phyloP scores from a whole-genome alignment of 1,140 invertebrate species.

The Spodoptera frugiperda region DNA sequence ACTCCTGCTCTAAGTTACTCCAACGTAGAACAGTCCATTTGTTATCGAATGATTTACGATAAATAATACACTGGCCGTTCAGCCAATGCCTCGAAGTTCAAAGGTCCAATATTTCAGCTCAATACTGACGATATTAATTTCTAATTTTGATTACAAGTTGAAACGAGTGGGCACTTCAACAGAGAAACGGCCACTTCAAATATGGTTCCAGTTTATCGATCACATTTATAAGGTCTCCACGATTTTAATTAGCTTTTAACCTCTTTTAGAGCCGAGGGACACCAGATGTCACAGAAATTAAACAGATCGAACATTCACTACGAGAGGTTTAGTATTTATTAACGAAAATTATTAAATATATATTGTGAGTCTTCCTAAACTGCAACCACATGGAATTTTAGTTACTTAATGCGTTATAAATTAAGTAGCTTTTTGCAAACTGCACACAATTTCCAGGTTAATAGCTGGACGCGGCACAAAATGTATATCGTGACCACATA shows the following conservation, averaged over 20 bases:
- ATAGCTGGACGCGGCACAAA: slow-evolving; percentile 16
- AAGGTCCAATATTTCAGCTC: slow-evolving; percentile 45
- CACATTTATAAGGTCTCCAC: slow-evolving; percentile 33
- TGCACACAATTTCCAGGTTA: background rate
- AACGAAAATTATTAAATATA: background rate
- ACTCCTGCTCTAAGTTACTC: background rate
- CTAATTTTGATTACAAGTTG: slow-evolving; percentile 45
- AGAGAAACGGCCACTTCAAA: slow-evolving; percentile 33
- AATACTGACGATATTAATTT: slow-evolving; percentile 46
- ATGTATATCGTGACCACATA: slow-evolving; percentile 21
- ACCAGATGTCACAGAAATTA: slow-evolving; percentile 25
- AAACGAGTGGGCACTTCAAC: slow-evolving; percentile 34
- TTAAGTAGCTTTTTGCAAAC: slow-evolving; percentile 4
- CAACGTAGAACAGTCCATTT: slow-evolving; percentile 24
- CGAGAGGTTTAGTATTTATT: slow-evolving; percentile 5
- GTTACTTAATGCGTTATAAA: slow-evolving; percentile 20
- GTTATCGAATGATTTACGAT: slow-evolving; percentile 36
- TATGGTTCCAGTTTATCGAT: slow-evolving; percentile 41
- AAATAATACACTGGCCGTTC: slow-evolving; percentile 33
- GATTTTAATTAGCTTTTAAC: slow-evolving; percentile 45
- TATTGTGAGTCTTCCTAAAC: background rate
- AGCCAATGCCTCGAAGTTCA: slow-evolving; percentile 31
- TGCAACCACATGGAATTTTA: background rate
- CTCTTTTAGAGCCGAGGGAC: slow-evolving; percentile 6
- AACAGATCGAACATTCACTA: background rate